phyloP scores from a whole-genome alignment of 2,797 vertebrate species.

The Silurus lanzhouensis region DNA sequence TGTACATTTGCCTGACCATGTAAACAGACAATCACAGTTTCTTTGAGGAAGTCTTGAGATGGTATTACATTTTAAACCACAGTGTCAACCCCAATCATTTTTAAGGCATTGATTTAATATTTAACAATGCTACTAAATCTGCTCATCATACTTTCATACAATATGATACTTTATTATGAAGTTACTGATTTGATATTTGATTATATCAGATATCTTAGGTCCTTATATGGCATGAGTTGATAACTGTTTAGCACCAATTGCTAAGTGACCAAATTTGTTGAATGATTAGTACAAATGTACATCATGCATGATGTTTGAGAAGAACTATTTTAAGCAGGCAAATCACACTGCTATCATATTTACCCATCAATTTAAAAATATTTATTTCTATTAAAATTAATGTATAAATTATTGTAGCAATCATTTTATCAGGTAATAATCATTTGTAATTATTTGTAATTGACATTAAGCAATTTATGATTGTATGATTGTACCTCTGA shows the following conservation, averaged over 20 bases:
- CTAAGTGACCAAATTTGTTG: neutral
- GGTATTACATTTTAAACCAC: neutral
- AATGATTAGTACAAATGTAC: neutral
- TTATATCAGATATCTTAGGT: neutral
- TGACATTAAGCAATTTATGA: neutral
- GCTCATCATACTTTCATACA: too few species aligned
- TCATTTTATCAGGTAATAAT: neutral
- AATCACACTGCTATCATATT: neutral
- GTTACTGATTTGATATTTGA: neutral
- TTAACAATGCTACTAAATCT: neutral
- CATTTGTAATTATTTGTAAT: neutral
- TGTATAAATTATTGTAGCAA: neutral
- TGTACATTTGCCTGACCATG: neutral
- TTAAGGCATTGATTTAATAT: neutral
- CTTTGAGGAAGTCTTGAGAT: neutral
- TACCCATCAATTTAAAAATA: neutral
- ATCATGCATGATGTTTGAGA: neutral
- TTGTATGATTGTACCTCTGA: too few species aligned
- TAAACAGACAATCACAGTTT: neutral
- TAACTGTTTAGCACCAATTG: neutral
- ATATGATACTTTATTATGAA: neutral
- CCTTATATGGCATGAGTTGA: neutral
- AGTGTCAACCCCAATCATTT: neutral
- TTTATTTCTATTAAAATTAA: neutral
- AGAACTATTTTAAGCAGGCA: neutral